phyloP scores from a whole-genome alignment of 2,797 vertebrate genomes.

The Leptoclinus maculatus region DNA sequence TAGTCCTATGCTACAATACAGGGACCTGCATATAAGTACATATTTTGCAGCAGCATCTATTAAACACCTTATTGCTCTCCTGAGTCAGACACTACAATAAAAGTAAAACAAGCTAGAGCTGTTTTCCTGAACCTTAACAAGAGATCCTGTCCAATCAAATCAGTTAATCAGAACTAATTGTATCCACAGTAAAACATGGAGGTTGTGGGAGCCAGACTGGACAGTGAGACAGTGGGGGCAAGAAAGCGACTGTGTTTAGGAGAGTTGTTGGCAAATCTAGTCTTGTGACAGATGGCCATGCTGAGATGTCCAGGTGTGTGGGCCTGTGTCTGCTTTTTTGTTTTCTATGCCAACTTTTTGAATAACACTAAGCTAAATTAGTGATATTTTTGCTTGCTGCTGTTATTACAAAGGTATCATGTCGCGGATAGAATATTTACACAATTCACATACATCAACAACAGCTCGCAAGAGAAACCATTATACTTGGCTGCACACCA shows the following conservation, averaged over 20 bases:
- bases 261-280: slow-evolving; percentile 48
- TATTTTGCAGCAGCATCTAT: not conserved
- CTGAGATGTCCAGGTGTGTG: slow-evolving; percentile 51
- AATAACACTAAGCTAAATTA: slow-evolving; percentile 32
- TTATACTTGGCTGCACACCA: not conserved
- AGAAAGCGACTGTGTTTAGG: slow-evolving; percentile 44
- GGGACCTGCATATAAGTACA: not conserved
- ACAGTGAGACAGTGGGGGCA: slow-evolving; percentile 35
- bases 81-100: not conserved
- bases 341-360: slow-evolving; percentile 34
- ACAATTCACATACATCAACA: not conserved
- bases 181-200: not conserved
- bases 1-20: not conserved
- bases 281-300: slow-evolving; percentile 71
- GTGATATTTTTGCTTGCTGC: not conserved
- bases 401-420: not conserved
- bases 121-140: not conserved
- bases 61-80: not conserved
- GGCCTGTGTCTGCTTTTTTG: not conserved
- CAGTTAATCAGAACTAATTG: not conserved
- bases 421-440: slow-evolving; percentile 1
- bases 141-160: not conserved
- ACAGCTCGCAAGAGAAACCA: not conserved
- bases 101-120: not conserved
- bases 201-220: slow-evolving; percentile 24